A percentile compares a stretch with the other conserved stretches of the same genome.
Evolutionary conservation across 2,888 invertebrate species (phyloP).

Genomic region (Archips xylosteana): DNA sequence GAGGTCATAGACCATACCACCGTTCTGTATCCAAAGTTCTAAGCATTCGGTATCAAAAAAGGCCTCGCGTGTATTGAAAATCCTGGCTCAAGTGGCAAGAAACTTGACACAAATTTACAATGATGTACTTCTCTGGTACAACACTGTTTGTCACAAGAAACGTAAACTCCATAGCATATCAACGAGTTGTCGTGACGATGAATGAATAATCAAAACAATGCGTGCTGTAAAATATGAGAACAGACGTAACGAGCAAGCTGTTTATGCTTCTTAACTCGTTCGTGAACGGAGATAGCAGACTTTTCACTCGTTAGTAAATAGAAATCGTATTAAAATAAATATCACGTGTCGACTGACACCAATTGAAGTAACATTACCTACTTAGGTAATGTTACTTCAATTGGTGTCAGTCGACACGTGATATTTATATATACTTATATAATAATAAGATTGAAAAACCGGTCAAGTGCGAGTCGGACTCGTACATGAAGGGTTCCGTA

Average conservation of each 20-base stretch:
- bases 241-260: slow-evolving; percentile 59
- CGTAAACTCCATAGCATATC: not conserved
- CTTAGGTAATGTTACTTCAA: too few relatives aligned
- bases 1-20: too few relatives aligned
- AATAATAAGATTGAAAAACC: too few relatives aligned
- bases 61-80: not conserved
- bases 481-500: too few relatives aligned
- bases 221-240: slow-evolving; percentile 53
- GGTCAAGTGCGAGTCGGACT: too few relatives aligned
- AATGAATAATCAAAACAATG: slow-evolving; percentile 40
- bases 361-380: too few relatives aligned
- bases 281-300: slow-evolving; percentile 9
- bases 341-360: too few relatives aligned
- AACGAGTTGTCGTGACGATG: slow-evolving; percentile 7
- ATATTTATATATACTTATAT: too few relatives aligned
- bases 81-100: not conserved
- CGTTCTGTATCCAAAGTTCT: too few relatives aligned
- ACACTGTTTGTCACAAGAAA: not conserved
- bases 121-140: not conserved
- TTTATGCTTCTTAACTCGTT: slow-evolving; percentile 50
- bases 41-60: too few relatives aligned
- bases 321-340: not conserved
- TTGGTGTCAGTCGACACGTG: too few relatives aligned
- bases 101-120: not conserved
- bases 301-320: slow-evolving; percentile 4